Evolutionary conservation across 1,140 invertebrate genomes (phyloP).

Genomic region (Diorhabda carinulata): DNA sequence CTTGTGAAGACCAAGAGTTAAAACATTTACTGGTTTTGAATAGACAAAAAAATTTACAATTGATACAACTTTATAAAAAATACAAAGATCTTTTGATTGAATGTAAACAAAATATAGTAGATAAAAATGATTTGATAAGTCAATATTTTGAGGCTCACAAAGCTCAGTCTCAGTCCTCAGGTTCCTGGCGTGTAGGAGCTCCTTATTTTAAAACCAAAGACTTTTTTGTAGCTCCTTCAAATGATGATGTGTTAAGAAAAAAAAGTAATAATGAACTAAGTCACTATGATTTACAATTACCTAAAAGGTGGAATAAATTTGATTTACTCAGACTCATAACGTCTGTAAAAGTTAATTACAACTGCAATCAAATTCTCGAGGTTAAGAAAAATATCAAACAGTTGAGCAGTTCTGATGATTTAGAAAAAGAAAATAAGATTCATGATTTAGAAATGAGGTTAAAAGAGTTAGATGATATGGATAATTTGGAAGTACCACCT

Average conservation of each 20-base stretch:
- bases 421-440: constrained; percentile 13
- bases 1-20: constrained; percentile 28
- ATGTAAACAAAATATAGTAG: constrained; percentile 25
- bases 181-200: constrained; percentile 33
- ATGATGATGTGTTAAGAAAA: constrained; percentile 37
- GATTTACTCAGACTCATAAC: constrained; percentile 19
- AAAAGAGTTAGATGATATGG: constrained; percentile 15
- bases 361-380: constrained; percentile 11
- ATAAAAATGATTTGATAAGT: constrained; percentile 23
- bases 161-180: not conserved
- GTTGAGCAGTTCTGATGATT: not conserved
- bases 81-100: constrained; percentile 30
- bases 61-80: constrained; percentile 32
- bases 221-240: constrained; percentile 36
- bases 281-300: constrained; percentile 28
- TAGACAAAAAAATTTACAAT: constrained; percentile 30
- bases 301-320: constrained; percentile 30
- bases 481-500: constrained; percentile 20
- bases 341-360: constrained; percentile 21
- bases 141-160: constrained; percentile 14
- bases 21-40: constrained; percentile 31
- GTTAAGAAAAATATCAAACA: constrained; percentile 12
- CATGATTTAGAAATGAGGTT: constrained; percentile 18
- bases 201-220: constrained; percentile 44
- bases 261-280: constrained; percentile 31